These are phyloP conservation scores for Zeuzera pyrina DNA, from an alignment of 2,888 invertebrate genomes.

Conservation along the genomic window DNA sequence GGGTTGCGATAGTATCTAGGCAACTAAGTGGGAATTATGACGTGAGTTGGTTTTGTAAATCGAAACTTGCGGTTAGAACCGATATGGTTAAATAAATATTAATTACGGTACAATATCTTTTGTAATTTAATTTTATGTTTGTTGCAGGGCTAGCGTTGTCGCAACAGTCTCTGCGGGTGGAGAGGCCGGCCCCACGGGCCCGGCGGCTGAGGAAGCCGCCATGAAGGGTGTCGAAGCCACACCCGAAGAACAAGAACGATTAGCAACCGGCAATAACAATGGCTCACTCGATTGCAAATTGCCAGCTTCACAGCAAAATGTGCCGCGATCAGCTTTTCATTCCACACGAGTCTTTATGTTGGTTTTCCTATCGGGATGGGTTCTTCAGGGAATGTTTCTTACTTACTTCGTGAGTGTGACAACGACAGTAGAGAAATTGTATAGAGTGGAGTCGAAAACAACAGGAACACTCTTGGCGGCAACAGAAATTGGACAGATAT, in stretches of 20 bases:
- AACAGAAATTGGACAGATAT: constrained; percentile 94
- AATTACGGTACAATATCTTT: no score
- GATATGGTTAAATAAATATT: no score
- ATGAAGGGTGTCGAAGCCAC: constrained; percentile 69
- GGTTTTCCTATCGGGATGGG: constrained; percentile 90
- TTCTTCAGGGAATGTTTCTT: constrained; percentile 92
- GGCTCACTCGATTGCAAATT: constrained; percentile 84
- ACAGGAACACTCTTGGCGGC: constrained; percentile 92
- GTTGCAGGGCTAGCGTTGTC: constrained; percentile 53
- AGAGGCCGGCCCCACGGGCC: constrained; percentile 49
- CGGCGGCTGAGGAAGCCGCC: constrained; percentile 52
- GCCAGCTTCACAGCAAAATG: constrained; percentile 74
- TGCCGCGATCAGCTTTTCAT: constrained; percentile 80
- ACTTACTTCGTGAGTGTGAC: constrained; percentile 95
- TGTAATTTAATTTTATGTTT: constrained; percentile 18
- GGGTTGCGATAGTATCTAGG: background rate
- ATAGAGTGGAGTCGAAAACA: constrained; percentile 92
- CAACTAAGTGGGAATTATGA: constrained; percentile 32
- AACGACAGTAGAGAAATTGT: constrained; percentile 93
- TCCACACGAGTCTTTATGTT: constrained; percentile 92
- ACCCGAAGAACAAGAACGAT: constrained; percentile 63
- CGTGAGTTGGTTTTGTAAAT: constrained; percentile 38
- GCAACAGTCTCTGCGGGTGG: constrained; percentile 45
- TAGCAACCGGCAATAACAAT: constrained; percentile 74
- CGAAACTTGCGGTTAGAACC: background rate